These are phyloP conservation scores for Berghia stephanieae DNA, from an alignment of 1,140 invertebrate species.

Conservation along the genomic window DNA sequence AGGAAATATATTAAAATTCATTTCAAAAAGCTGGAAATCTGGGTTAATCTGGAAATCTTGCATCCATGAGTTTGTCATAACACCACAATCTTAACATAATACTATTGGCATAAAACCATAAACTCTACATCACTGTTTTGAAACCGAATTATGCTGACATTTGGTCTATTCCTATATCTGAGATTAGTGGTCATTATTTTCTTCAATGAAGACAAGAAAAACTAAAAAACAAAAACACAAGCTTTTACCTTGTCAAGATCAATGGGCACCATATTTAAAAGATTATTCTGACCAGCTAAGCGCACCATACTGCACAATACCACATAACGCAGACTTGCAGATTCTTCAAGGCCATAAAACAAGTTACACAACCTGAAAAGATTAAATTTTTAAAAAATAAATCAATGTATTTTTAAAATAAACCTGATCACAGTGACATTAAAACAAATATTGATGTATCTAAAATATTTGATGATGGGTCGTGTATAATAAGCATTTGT, in stretches of 20 bases:
- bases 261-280: conserved; percentile 77
- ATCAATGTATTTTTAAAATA: background rate
- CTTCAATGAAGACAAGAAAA: background rate
- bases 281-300: conserved; percentile 86
- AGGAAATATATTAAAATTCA: too few species aligned
- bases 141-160: too few species aligned
- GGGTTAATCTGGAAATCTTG: too few species aligned
- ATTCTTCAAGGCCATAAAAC: conserved; percentile 88
- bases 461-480: too few species aligned
- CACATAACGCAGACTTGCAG: conserved; percentile 86
- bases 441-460: background rate
- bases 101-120: too few species aligned
- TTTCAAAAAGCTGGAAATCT: too few species aligned
- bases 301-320: conserved; percentile 91
- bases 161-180: too few species aligned
- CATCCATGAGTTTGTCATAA: too few species aligned
- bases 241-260: conserved; percentile 63
- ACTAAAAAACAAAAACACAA: background rate
- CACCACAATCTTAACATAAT: too few species aligned
- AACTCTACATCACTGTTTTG: too few species aligned
- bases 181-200: background rate
- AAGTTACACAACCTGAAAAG: conserved; percentile 70
- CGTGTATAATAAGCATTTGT: too few species aligned
- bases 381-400: conserved; percentile 22
- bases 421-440: background rate